Evolutionary conservation across 2,797 vertebrate species (phyloP).

Genomic region (Cossypha niveicapilla): DNA sequence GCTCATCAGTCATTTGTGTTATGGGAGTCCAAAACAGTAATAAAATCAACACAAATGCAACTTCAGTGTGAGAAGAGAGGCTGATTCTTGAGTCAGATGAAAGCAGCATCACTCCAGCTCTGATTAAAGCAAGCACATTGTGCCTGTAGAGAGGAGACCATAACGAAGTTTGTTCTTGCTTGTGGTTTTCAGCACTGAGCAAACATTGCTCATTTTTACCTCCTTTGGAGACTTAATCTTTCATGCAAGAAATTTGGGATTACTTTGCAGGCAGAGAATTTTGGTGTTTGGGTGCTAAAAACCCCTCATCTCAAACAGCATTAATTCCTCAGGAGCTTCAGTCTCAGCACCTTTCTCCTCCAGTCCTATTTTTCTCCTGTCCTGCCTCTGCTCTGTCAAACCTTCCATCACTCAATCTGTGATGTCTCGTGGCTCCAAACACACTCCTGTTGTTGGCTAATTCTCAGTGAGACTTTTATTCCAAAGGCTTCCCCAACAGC

Average conservation of each 20-base stretch:
- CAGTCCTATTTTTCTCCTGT: neutral
- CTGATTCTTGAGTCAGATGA: slow-evolving; percentile 37
- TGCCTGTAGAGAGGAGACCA: neutral
- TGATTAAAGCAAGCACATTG: slow-evolving; percentile 36
- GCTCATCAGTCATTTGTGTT: slow-evolving; percentile 57
- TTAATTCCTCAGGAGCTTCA: neutral
- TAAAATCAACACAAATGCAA: slow-evolving; percentile 57
- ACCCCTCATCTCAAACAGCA: accelerated
- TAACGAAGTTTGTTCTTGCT: neutral
- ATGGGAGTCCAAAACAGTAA: slow-evolving; percentile 44
- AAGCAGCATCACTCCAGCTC: slow-evolving; percentile 4
- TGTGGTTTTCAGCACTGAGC: neutral
- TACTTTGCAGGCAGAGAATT: neutral
- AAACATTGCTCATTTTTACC: neutral
- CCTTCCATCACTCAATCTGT: neutral
- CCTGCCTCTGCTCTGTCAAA: neutral
- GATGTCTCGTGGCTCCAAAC: neutral
- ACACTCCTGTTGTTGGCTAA: slow-evolving; percentile 4
- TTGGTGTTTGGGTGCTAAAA: neutral
- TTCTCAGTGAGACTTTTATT: slow-evolving; percentile 42
- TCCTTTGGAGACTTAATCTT: neutral
- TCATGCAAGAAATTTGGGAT: neutral
- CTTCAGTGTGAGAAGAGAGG: neutral
- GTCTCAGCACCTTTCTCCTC: neutral
- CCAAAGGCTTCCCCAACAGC: slow-evolving; percentile 65